A percentile compares a stretch with the other conserved stretches of the same genome.
phyloP scores from a whole-genome alignment of 2,888 invertebrate species.

The Caenorhabditis afra region DNA sequence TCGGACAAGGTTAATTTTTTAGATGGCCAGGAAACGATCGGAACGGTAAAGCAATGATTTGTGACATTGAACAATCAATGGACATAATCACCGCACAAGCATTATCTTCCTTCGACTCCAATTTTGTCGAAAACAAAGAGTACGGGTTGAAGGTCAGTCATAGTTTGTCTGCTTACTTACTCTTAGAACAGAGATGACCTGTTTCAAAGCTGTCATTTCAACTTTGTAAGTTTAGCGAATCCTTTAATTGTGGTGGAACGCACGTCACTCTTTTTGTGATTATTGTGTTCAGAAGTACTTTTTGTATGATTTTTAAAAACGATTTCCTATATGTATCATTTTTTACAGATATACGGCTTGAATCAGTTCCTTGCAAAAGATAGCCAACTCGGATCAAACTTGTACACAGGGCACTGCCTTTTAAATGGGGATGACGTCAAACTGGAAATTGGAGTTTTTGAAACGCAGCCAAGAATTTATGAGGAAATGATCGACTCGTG shows the following conservation, averaged over 20 bases:
- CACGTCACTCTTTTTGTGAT: slow-evolving; percentile 28
- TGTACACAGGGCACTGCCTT: slow-evolving; percentile 74
- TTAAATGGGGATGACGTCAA: slow-evolving; percentile 76
- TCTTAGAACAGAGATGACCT: neutral
- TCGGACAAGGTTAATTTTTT: no score
- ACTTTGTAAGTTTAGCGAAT: slow-evolving; percentile 32
- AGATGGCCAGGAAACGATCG: slow-evolving; percentile 36
- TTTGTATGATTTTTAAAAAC: slow-evolving; percentile 3
- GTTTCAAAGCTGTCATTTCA: slow-evolving; percentile 17
- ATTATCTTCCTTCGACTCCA: slow-evolving; percentile 62
- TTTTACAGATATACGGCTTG: slow-evolving; percentile 68
- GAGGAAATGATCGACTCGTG: slow-evolving; percentile 27
- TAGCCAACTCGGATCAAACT: slow-evolving; percentile 71
- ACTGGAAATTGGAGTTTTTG: slow-evolving; percentile 66
- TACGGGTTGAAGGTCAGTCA: slow-evolving; percentile 74
- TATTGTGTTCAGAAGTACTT: no score
- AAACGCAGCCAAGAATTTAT: slow-evolving; percentile 24
- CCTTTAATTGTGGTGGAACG: slow-evolving; percentile 42
- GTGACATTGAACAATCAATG: slow-evolving; percentile 65
- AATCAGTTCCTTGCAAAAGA: slow-evolving; percentile 68
- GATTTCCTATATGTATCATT: slow-evolving; percentile 13
- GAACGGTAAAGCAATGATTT: slow-evolving; percentile 65
- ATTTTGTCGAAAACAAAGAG: slow-evolving; percentile 61
- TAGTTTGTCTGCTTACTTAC: no score
- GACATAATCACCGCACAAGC: slow-evolving; percentile 69